A percentile compares a stretch with the other conserved stretches of the same genome.
These are phyloP conservation scores for Rhyacophila evoluta DNA, from an alignment of 2,888 invertebrate species.

Conservation along the genomic window DNA sequence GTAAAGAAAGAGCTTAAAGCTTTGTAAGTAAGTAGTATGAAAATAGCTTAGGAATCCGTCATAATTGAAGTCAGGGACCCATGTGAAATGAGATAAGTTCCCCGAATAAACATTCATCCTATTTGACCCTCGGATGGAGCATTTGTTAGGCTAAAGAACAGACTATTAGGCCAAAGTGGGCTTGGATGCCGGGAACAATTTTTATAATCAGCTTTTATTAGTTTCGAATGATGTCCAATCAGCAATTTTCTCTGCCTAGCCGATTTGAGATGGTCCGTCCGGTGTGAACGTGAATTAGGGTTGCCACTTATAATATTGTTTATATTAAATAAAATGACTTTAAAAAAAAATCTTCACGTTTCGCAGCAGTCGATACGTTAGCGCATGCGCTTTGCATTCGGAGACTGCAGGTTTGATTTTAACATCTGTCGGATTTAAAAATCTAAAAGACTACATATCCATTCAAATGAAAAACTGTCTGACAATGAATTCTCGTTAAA, in stretches of 20 bases:
- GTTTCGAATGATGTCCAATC: slow-evolving; percentile 43
- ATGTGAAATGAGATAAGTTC: slow-evolving; percentile 6
- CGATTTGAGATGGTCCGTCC: slow-evolving; percentile 20
- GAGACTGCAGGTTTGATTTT: too few relatives aligned
- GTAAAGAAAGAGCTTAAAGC: too few relatives aligned
- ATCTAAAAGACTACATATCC: too few relatives aligned
- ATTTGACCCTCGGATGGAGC: not conserved
- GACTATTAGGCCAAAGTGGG: not conserved
- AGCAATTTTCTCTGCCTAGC: slow-evolving; percentile 38
- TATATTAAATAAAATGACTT: too few relatives aligned
- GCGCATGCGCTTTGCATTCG: too few relatives aligned
- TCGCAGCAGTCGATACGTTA: too few relatives aligned
- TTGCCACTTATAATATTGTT: not conserved
- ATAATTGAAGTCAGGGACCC: slow-evolving; percentile 11
- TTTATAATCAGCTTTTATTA: slow-evolving; percentile 43
- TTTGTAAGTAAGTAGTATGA: too few relatives aligned
- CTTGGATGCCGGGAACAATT: slow-evolving; percentile 19
- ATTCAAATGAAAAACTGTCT: too few relatives aligned
- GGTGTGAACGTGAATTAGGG: not conserved
- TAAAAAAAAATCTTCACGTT: too few relatives aligned
- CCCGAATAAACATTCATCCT: not conserved
- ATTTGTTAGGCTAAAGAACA: slow-evolving; percentile 20
- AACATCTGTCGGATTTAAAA: too few relatives aligned
- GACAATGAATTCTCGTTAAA: too few relatives aligned
- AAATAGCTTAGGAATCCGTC: not conserved